A percentile compares a stretch with the other conserved stretches of the same genome.
Evolutionary conservation across 2,888 invertebrate species (phyloP).

Genomic region (Euplagia quadripunctaria): DNA sequence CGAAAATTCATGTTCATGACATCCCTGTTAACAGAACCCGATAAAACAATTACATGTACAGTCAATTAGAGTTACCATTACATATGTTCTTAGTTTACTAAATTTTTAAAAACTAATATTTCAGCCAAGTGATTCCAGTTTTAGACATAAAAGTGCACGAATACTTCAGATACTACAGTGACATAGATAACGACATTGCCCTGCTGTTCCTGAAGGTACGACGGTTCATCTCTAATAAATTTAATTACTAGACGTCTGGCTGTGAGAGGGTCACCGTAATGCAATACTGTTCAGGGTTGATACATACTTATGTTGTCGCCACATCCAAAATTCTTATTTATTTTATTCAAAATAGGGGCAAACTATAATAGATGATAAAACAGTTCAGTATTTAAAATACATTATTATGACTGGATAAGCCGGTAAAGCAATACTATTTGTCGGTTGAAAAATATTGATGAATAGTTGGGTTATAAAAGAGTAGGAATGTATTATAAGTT

Average conservation of each 20-base stretch:
- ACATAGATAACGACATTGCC: constrained; percentile 77
- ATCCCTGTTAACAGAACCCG: not conserved
- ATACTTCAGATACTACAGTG: constrained; percentile 63
- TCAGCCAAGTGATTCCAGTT: constrained; percentile 70
- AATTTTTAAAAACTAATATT: constrained; percentile 31
- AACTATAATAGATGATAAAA: no score
- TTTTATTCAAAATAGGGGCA: no score
- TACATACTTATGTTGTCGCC: not conserved
- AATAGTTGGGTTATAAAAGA: no score
- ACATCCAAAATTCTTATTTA: no score
- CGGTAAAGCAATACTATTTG: no score
- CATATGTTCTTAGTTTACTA: not conserved
- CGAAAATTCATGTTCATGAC: no score
- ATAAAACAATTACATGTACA: not conserved
- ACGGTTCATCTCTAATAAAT: constrained; percentile 28
- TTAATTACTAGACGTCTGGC: constrained; percentile 31
- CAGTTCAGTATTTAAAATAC: no score
- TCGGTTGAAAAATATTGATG: no score
- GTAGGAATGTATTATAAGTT: no score
- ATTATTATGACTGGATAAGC: no score
- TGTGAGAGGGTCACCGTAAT: constrained; percentile 3
- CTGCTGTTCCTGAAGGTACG: constrained; percentile 68
- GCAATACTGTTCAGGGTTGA: not conserved
- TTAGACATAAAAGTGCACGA: constrained; percentile 73
- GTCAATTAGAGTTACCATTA: not conserved